Evolutionary conservation across 2,113 vertebrate genomes (phyloP).

Genomic region (Cavia aperea): DNA sequence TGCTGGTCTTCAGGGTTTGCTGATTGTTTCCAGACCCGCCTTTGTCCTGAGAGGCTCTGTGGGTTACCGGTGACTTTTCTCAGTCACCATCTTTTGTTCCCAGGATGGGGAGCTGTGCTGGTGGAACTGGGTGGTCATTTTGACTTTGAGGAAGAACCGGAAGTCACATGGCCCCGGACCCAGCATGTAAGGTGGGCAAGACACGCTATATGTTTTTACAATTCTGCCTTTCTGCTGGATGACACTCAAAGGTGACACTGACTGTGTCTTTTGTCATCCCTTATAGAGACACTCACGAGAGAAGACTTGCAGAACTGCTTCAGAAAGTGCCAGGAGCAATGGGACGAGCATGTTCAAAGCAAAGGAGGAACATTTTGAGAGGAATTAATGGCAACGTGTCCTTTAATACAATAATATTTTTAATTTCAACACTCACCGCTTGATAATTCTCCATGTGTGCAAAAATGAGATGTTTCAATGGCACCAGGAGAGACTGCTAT

Average conservation of each 20-base stretch:
- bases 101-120: rapidly evolving
- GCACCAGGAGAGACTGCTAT: not conserved
- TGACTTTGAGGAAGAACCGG: not conserved
- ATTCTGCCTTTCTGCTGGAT: not conserved
- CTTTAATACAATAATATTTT: not conserved
- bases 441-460: not conserved
- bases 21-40: slow-evolving; percentile 55
- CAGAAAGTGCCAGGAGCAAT: not conserved
- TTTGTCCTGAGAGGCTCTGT: not conserved
- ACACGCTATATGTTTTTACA: not conserved
- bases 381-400: not conserved
- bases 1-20: slow-evolving; percentile 28
- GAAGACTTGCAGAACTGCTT: not conserved
- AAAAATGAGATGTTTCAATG: rapidly evolving
- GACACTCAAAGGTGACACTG: not conserved
- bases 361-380: not conserved
- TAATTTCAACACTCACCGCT: not conserved
- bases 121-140: not conserved
- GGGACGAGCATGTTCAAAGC: not conserved
- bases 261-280: not conserved
- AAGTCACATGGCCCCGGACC: not conserved
- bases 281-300: not conserved
- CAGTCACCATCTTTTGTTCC: not conserved
- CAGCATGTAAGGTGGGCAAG: not conserved
- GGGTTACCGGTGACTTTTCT: not conserved